Evolutionary conservation across 2,888 invertebrate species (phyloP).

Genomic region (Bembecia ichneumoniformis): DNA sequence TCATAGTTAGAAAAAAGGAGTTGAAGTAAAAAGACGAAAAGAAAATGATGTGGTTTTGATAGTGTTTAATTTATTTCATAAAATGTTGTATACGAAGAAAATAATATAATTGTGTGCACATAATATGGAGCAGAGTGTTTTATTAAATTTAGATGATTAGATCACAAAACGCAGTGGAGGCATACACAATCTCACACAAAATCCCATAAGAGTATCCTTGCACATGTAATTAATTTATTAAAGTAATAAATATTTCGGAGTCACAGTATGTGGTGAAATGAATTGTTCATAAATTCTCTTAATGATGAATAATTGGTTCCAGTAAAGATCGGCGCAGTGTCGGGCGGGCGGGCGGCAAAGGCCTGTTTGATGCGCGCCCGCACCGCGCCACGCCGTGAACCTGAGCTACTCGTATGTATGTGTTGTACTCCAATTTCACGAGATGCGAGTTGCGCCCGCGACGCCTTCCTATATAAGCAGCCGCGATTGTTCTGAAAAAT

Average conservation of each 20-base stretch:
- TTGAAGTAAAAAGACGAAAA: too few relatives aligned
- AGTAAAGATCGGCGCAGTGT: not conserved
- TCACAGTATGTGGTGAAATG: not conserved
- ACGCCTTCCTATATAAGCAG: conserved; percentile 53
- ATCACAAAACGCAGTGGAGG: too few relatives aligned
- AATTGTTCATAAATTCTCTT: not conserved
- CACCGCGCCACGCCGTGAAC: conserved; percentile 8
- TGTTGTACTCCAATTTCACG: conserved; percentile 59
- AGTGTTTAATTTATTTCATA: too few relatives aligned
- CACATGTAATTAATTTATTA: not conserved
- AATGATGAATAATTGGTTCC: not conserved
- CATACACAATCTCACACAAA: too few relatives aligned
- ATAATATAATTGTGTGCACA: too few relatives aligned
- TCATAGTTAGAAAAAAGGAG: too few relatives aligned
- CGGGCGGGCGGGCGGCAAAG: not conserved
- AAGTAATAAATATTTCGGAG: not conserved
- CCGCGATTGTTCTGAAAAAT: conserved; percentile 58
- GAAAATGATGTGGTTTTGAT: too few relatives aligned
- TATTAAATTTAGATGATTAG: too few relatives aligned
- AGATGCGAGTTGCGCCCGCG: conserved; percentile 41
- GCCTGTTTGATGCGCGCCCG: conserved; percentile 21
- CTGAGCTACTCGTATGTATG: conserved; percentile 17
- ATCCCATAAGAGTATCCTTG: too few relatives aligned
- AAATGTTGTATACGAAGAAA: too few relatives aligned
- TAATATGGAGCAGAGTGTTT: too few relatives aligned